Percentiles rank a stretch among this genome's conserved stretches.
Conservation (phyloP, 2,888 invertebrate genomes). For the Marasmarcha lunaedactyla region DNA sequence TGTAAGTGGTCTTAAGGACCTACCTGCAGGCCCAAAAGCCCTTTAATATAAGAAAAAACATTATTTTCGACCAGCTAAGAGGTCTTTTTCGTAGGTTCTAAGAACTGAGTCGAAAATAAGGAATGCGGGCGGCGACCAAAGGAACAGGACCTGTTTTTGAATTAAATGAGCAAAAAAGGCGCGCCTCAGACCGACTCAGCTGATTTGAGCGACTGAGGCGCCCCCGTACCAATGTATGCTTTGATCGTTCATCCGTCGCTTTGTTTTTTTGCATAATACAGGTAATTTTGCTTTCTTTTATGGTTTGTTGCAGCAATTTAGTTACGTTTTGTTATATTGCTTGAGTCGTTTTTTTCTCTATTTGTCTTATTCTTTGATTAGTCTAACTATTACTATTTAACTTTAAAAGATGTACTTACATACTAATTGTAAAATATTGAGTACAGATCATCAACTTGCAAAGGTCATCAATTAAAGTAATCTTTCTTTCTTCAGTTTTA, state of each 20-base stretch:
- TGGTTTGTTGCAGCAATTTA: too few relatives aligned
- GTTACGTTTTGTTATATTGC: too few relatives aligned
- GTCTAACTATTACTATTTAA: too few relatives aligned
- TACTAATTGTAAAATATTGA: too few relatives aligned
- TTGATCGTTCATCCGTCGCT: constrained; percentile 11
- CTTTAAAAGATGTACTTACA: too few relatives aligned
- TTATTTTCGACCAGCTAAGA: background rate
- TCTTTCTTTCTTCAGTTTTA: too few relatives aligned
- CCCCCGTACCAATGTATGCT: constrained; percentile 17
- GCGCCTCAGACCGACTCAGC: constrained; percentile 19
- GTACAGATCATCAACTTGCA: too few relatives aligned
- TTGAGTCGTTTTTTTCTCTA: too few relatives aligned
- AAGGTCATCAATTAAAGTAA: too few relatives aligned
- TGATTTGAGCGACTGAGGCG: constrained; percentile 19
- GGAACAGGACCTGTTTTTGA: constrained; percentile 12
- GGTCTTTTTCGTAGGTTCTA: background rate
- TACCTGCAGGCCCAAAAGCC: constrained; percentile 8
- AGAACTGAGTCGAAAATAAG: constrained; percentile 9
- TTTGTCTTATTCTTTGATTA: too few relatives aligned
- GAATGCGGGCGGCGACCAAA: constrained; percentile 14
- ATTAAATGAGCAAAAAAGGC: constrained; percentile 19
- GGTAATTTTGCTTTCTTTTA: too few relatives aligned
- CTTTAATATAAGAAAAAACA: background rate
- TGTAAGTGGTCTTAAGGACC: constrained; percentile 5
- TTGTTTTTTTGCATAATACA: constrained; percentile 1